A percentile compares a stretch with the other conserved stretches of the same genome.
Evolutionary conservation across 2,888 invertebrate genomes (phyloP).

Genomic region (Lymantria monacha): DNA sequence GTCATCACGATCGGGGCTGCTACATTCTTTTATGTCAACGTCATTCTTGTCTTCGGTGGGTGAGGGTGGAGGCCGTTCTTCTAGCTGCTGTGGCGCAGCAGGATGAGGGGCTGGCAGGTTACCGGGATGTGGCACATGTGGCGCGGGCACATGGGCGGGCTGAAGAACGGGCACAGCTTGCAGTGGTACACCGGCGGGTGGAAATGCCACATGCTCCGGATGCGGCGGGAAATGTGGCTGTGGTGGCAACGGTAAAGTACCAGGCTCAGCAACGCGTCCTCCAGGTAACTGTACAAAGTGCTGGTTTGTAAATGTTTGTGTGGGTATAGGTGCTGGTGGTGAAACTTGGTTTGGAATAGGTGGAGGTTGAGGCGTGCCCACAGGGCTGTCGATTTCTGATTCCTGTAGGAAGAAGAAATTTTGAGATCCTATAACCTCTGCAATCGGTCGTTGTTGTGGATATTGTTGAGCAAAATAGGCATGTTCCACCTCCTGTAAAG

Average conservation of each 20-base stretch:
- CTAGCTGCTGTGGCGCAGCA: slow-evolving; percentile 9
- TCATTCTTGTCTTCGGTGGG: slow-evolving; percentile 47
- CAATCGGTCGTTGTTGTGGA: slow-evolving; percentile 83
- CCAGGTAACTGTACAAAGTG: slow-evolving; percentile 83
- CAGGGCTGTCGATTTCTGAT: slow-evolving; percentile 92
- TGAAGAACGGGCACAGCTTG: slow-evolving; percentile 69
- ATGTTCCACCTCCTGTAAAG: slow-evolving; percentile 84
- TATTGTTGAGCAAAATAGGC: slow-evolving; percentile 84
- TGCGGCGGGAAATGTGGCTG: slow-evolving; percentile 75
- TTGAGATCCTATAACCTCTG: slow-evolving; percentile 89
- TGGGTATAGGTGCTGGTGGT: slow-evolving; percentile 83
- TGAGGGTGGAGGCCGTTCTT: slow-evolving; percentile 28
- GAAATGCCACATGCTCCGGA: slow-evolving; percentile 56
- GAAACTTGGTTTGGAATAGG: slow-evolving; percentile 67
- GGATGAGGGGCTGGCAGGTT: slow-evolving; percentile 22
- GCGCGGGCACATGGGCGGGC: slow-evolving; percentile 41
- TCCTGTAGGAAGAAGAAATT: slow-evolving; percentile 94
- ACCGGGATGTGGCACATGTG: slow-evolving; percentile 29
- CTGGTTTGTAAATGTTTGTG: slow-evolving; percentile 93
- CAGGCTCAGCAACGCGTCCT: slow-evolving; percentile 75
- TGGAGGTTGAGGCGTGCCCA: slow-evolving; percentile 78
- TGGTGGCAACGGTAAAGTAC: slow-evolving; percentile 81
- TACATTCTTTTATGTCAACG: slow-evolving; percentile 58
- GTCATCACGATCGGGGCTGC: slow-evolving; percentile 64
- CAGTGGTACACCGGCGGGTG: slow-evolving; percentile 58